phyloP scores from a whole-genome alignment of 1,140 invertebrate genomes.

The Caerostris extrusa region DNA sequence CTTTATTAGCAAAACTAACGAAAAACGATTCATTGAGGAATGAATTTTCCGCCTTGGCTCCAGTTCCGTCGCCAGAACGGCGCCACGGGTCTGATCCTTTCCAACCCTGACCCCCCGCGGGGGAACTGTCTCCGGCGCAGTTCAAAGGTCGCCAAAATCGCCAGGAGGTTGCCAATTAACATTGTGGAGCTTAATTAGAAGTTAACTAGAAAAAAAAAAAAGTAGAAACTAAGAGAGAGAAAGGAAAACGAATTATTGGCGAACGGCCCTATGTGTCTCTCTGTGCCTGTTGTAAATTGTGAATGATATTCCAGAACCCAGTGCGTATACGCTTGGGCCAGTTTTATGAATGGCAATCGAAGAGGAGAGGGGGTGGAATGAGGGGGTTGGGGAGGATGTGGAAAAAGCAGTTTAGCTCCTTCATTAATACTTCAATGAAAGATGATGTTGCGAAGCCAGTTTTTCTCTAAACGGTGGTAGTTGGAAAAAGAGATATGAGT shows the following conservation, averaged over 20 bases:
- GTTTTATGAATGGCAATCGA: slow-evolving; percentile 62
- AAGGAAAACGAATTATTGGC: neutral
- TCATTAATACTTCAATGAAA: slow-evolving; percentile 28
- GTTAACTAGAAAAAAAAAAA: neutral
- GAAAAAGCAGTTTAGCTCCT: slow-evolving; percentile 32
- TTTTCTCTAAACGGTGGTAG: neutral
- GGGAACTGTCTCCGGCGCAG: slow-evolving; percentile 16
- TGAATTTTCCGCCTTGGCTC: slow-evolving; percentile 1
- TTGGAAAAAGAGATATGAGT: slow-evolving; percentile 12
- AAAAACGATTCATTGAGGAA: slow-evolving; percentile 32
- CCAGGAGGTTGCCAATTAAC: slow-evolving; percentile 76
- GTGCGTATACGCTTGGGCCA: slow-evolving; percentile 38
- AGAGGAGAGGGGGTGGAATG: neutral
- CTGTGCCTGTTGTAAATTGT: slow-evolving; percentile 57
- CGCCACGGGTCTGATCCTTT: slow-evolving; percentile 8
- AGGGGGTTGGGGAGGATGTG: neutral
- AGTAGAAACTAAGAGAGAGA: neutral
- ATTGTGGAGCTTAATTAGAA: slow-evolving; percentile 74
- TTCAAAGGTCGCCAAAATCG: slow-evolving; percentile 76
- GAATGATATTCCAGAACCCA: slow-evolving; percentile 49
- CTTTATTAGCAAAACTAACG: slow-evolving; percentile 34
- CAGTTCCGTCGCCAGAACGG: slow-evolving; percentile 49
- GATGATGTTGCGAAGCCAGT: slow-evolving; percentile 7
- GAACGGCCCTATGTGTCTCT: neutral
- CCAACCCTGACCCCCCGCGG: slow-evolving; percentile 56